phyloP scores from a whole-genome alignment of 2,113 vertebrate species.

The Trogon surrucura region DNA sequence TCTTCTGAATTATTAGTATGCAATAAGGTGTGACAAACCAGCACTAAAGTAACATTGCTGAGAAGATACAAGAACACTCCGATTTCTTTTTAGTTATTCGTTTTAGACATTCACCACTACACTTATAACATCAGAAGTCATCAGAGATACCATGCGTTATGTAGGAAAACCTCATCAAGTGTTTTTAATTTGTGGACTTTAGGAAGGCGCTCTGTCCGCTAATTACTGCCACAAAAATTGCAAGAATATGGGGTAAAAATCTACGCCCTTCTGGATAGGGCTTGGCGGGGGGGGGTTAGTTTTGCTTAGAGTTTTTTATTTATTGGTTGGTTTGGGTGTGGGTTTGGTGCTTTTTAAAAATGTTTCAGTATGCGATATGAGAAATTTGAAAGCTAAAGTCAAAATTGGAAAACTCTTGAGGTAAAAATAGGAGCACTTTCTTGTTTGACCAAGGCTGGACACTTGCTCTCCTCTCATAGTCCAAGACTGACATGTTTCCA shows the following conservation, averaged over 20 bases:
- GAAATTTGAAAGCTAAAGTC: not conserved
- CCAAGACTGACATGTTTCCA: not conserved
- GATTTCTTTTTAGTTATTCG: not conserved
- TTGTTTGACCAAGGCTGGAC: not conserved
- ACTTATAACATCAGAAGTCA: not conserved
- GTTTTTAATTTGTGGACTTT: not conserved
- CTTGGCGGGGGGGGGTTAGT: fast-evolving
- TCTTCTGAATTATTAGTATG: not conserved
- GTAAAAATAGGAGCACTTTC: not conserved
- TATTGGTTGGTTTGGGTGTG: not conserved
- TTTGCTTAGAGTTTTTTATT: not conserved
- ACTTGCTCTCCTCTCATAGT: not conserved
- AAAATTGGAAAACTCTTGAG: not conserved
- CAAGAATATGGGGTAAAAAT: not conserved
- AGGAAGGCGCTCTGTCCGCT: not conserved
- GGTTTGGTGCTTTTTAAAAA: not conserved
- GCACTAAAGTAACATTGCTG: not conserved
- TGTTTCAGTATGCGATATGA: not conserved
- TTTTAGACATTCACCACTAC: not conserved
- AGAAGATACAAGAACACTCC: not conserved
- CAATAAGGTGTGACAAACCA: not conserved
- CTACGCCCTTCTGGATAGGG: not conserved
- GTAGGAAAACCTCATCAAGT: not conserved
- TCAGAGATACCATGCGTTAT: not conserved
- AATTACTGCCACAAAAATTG: not conserved